phyloP scores from a whole-genome alignment of 2,888 invertebrate species.

The Drosophila pseudotakahashii region DNA sequence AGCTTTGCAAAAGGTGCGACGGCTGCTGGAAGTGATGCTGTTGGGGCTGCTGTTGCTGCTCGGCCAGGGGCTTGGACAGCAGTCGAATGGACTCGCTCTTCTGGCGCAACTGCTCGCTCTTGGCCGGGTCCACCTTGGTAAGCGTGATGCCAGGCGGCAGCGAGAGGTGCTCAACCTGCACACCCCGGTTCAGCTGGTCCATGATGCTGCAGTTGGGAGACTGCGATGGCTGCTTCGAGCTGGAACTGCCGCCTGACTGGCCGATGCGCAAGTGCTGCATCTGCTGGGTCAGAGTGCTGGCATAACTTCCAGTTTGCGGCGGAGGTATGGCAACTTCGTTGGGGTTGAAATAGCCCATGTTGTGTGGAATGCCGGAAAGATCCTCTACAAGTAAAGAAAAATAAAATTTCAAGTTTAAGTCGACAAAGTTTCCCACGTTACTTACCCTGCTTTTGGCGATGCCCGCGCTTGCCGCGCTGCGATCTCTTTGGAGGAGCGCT shows the following conservation, averaged over 20 bases:
- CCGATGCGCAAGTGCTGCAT: slow-evolving; percentile 76
- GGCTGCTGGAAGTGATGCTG: slow-evolving; percentile 45
- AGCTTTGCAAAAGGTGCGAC: slow-evolving; percentile 54
- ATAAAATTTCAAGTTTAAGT: background rate
- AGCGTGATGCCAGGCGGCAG: slow-evolving; percentile 93
- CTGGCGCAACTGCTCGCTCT: slow-evolving; percentile 82
- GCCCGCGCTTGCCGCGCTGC: slow-evolving; percentile 59
- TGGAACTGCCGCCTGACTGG: slow-evolving; percentile 32
- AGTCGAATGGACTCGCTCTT: slow-evolving; percentile 83
- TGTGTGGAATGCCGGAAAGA: slow-evolving; percentile 78
- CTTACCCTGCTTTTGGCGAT: slow-evolving; percentile 71
- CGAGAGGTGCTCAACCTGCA: slow-evolving; percentile 87
- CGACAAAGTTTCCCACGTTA: no score
- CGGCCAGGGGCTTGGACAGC: slow-evolving; percentile 78
- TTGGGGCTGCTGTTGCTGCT: slow-evolving; percentile 44
- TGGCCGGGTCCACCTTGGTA: slow-evolving; percentile 88
- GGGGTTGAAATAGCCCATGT: slow-evolving; percentile 82
- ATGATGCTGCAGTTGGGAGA: slow-evolving; percentile 83
- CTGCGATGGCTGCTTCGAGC: slow-evolving; percentile 42
- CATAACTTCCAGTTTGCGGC: slow-evolving; percentile 63
- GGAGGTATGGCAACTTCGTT: slow-evolving; percentile 78
- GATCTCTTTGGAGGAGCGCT: slow-evolving; percentile 59
- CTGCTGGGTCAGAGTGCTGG: slow-evolving; percentile 74
- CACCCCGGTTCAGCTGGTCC: slow-evolving; percentile 84
- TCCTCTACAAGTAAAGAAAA: slow-evolving; percentile 51